Conservation (phyloP, 2,113 vertebrate genomes). For the Ailuropoda melanoleuca region DNA sequence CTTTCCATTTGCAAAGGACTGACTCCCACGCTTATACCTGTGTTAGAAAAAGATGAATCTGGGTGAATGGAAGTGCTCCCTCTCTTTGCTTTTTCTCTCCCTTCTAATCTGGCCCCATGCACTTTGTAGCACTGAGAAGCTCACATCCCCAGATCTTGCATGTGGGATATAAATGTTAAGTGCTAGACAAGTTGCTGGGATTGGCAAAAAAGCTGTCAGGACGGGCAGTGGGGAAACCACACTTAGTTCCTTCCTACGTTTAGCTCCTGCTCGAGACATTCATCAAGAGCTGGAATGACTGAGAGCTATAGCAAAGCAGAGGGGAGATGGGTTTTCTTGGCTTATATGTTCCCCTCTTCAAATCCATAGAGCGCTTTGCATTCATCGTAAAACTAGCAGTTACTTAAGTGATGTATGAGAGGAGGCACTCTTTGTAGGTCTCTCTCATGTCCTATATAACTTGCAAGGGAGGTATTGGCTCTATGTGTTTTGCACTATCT, state of each 20-base stretch:
- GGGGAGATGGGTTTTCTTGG: not conserved
- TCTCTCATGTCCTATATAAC: not conserved
- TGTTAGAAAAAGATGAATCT: not conserved
- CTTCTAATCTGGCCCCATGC: not conserved
- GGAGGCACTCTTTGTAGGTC: not conserved
- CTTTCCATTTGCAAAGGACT: not conserved
- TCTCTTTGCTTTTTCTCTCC: not conserved
- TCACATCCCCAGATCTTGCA: not conserved
- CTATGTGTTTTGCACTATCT: not conserved
- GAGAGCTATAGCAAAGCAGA: not conserved
- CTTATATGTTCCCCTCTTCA: not conserved
- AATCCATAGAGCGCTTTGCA: not conserved
- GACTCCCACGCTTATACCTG: rapidly evolving
- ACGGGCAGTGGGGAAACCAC: too few relatives aligned
- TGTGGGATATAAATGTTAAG: too few relatives aligned
- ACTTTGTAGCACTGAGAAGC: not conserved
- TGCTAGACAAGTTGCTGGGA: not conserved
- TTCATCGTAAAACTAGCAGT: not conserved
- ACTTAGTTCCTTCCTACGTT: not conserved
- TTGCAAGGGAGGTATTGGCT: too few relatives aligned
- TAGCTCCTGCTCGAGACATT: not conserved
- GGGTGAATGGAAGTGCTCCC: not conserved
- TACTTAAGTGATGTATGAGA: not conserved
- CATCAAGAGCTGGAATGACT: not conserved
- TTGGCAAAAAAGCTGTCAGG: not conserved